phyloP scores from a whole-genome alignment of 2,113 vertebrate species.

The Orycteropus afer region DNA sequence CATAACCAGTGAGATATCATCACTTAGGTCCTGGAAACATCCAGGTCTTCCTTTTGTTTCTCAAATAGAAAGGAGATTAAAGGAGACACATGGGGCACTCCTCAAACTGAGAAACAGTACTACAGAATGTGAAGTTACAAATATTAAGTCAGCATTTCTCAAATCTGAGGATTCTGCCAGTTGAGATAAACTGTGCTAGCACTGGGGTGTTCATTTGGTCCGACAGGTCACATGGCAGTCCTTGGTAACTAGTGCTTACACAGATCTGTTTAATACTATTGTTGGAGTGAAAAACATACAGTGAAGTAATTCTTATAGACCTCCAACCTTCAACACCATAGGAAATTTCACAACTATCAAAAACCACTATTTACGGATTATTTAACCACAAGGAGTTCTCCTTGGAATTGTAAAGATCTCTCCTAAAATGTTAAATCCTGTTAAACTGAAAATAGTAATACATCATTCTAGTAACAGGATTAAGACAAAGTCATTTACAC shows the following conservation, averaged over 20 bases:
- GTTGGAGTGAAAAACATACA: background rate
- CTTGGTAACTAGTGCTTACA: background rate
- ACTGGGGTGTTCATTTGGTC: background rate
- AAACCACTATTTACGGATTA: background rate
- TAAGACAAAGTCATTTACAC: background rate
- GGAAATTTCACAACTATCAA: background rate
- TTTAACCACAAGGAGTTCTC: background rate
- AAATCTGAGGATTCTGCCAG: background rate
- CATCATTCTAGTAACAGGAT: background rate
- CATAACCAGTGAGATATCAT: background rate
- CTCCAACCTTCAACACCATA: background rate
- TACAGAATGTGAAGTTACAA: conserved; percentile 14
- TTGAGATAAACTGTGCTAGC: background rate
- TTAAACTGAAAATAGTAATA: background rate
- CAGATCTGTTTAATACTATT: background rate
- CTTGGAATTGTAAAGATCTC: background rate
- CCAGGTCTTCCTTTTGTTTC: background rate
- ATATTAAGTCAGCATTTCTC: background rate
- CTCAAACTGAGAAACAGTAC: background rate
- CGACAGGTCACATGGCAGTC: background rate
- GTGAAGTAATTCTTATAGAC: background rate
- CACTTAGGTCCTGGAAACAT: background rate
- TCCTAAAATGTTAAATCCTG: conserved; percentile 18
- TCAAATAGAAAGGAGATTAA: background rate
- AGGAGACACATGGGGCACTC: background rate